Evolutionary conservation across 2,113 vertebrate genomes (phyloP).

Genomic region (Verasper variegatus): DNA sequence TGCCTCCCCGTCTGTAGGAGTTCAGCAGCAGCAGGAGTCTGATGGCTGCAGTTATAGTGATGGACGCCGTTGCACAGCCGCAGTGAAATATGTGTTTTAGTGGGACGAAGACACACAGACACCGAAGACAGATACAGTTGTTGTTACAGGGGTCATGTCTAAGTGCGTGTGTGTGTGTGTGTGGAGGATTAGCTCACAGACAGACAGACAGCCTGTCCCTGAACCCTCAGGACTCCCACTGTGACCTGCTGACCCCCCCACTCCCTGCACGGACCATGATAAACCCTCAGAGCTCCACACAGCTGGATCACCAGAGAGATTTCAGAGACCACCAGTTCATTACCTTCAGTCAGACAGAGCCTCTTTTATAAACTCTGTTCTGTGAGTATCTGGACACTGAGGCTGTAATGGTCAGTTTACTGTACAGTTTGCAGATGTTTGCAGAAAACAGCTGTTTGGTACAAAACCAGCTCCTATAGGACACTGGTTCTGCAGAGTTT

Average conservation of each 20-base stretch:
- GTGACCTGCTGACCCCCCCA: constrained; percentile 58
- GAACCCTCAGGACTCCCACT: constrained; percentile 51
- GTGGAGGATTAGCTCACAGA: constrained; percentile 69
- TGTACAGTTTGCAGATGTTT: neutral
- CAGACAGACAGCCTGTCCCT: constrained; percentile 58
- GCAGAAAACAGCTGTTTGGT: neutral
- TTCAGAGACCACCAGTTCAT: neutral
- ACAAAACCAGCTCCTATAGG: no score
- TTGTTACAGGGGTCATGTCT: constrained; percentile 25
- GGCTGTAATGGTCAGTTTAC: neutral
- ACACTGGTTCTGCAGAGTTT: no score
- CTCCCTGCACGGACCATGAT: constrained; percentile 27
- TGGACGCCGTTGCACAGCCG: neutral
- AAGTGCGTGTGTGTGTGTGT: constrained; percentile 26
- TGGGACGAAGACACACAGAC: constrained; percentile 1
- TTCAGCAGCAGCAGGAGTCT: neutral
- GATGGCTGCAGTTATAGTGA: neutral
- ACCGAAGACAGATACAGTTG: constrained; percentile 30
- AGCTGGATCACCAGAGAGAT: neutral
- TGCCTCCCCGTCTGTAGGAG: constrained; percentile 37
- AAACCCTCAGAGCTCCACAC: constrained; percentile 16
- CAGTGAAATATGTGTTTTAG: constrained; percentile 5
- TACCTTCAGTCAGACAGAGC: neutral
- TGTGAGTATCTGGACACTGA: no score
- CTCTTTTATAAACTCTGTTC: no score